These are phyloP conservation scores for Enteromius viviparus DNA, from an alignment of 2,797 vertebrate genomes.

Conservation along the genomic window DNA sequence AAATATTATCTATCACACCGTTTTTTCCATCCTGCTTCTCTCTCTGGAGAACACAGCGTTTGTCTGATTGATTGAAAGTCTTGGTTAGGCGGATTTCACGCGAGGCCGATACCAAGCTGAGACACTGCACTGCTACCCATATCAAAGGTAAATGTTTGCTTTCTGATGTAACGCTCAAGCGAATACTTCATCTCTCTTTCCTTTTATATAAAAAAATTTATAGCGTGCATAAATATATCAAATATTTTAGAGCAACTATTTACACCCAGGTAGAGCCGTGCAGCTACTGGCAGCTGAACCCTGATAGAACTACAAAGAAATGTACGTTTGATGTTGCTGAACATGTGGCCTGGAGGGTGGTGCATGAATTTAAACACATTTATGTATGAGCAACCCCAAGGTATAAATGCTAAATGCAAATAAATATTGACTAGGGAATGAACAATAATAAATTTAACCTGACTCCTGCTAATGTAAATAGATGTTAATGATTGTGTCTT, in stretches of 20 bases:
- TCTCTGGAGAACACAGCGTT: not conserved
- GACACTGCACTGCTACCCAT: not conserved
- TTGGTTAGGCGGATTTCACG: slow-evolving; percentile 7
- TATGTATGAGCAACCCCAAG: not conserved
- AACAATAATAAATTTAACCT: not conserved
- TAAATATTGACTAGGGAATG: not conserved
- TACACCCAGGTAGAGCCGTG: not conserved
- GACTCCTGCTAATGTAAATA: not conserved
- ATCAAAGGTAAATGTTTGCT: slow-evolving; percentile 24
- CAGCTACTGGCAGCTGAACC: not conserved
- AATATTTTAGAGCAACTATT: slow-evolving; percentile 8
- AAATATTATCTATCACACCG: slow-evolving; percentile 17
- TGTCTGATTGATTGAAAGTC: slow-evolving; percentile 33
- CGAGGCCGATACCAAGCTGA: slow-evolving; percentile 21
- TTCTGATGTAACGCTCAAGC: slow-evolving; percentile 10
- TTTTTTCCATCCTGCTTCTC: slow-evolving; percentile 6
- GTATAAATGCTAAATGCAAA: not conserved
- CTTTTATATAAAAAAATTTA: not conserved
- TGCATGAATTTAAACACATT: not conserved
- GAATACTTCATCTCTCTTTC: not conserved
- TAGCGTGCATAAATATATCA: slow-evolving; percentile 14
- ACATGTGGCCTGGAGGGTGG: not conserved
- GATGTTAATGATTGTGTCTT: not conserved
- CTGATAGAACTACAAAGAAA: not conserved
- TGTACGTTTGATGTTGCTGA: not conserved